Base-by-base conservation (phyloP, 2,888 invertebrate species). In the Asteroscopus sphinx region DNA sequence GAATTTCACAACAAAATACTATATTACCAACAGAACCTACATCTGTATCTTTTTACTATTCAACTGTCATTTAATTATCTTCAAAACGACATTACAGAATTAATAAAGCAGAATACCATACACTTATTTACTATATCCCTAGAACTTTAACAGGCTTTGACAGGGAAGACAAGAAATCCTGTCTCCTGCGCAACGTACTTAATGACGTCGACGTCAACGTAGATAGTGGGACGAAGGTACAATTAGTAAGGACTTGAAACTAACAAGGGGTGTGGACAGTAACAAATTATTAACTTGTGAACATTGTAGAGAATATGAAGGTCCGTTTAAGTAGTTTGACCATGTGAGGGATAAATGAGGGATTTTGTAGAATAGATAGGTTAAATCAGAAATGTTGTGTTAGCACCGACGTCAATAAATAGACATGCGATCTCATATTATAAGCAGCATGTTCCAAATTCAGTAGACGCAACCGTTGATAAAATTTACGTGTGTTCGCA, bases 111-210 rank as follows among this genome's bases (percentile, higher is more conserved):
- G 28, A 36, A 53, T 53, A 25, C 36, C 3, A 28, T 41, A 53
- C 36, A 62, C 11, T 62, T 68, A 37, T 68, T 61, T 16, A 41
- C 32, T 60, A 26, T 44, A 49, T 49, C 35, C 12, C n/a, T 7
- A 12, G 32, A 42, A 25, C 63, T 9, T 54, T 54, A 44, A 54
- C 35, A 47, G 46, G 33, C 35, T 40, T 47, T 25, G 64, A 54
- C 37, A 21, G 12, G 35, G 64, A 63, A 39, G 64, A 63, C 69
- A 69, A 68, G 69, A 65, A 48, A 44, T 7, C 15, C 13, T 9
- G 16, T 44, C 16, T n/a, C 37, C 15, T 17, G 13, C 2, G 15
- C 11, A 33, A 47, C 33, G 35, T 49, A 49, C 9, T 56, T 64
- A 64, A 55, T 48, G 28, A 40, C 28, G 9, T 41, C 60, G 35